These are phyloP conservation scores for Drosophila novamexicana DNA, from an alignment of 1,140 invertebrate genomes.

Conservation along the genomic window DNA sequence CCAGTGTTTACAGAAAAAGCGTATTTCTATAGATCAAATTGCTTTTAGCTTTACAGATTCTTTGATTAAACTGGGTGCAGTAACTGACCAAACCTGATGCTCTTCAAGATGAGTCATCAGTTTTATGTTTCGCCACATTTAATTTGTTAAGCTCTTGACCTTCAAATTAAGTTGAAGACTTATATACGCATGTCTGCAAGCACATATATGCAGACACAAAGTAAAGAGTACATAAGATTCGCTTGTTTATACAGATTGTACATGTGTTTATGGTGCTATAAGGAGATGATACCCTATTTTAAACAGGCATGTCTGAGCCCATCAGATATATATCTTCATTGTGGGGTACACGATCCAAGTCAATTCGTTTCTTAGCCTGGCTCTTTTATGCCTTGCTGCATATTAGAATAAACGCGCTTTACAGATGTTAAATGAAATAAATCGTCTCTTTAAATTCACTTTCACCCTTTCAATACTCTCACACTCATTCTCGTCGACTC, in stretches of 20 bases:
- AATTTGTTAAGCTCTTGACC: constrained; percentile 17
- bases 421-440: no score
- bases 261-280: constrained; percentile 12
- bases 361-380: no score
- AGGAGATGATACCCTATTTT: background rate
- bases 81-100: background rate
- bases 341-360: no score
- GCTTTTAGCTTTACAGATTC: background rate
- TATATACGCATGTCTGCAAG: background rate
- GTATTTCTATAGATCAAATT: background rate
- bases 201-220: background rate
- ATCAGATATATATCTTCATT: no score
- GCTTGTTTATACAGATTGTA: constrained; percentile 6
- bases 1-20: no score
- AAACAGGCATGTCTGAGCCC: background rate
- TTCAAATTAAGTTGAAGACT: background rate
- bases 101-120: background rate
- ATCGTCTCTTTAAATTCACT: no score
- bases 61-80: background rate
- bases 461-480: no score
- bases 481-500: no score
- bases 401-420: no score
- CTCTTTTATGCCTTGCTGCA: no score
- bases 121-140: no score
- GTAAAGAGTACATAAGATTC: background rate